Percentiles rank a stretch among this genome's conserved stretches.
These are phyloP conservation scores for Drosophila kanapiae DNA, from an alignment of 1,140 invertebrate genomes.

Conservation along the genomic window DNA sequence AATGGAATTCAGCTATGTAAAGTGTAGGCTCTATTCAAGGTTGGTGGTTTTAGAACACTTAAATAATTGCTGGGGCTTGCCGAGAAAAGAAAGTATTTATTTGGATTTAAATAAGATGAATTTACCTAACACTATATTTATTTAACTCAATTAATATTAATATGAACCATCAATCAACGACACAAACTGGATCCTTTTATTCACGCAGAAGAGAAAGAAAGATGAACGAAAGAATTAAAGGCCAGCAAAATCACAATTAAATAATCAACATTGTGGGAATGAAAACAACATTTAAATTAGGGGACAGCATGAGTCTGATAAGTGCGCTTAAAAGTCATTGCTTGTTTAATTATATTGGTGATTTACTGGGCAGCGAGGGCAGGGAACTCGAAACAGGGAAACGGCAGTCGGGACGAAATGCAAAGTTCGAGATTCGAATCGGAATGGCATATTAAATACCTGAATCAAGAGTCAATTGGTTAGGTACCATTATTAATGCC, in stretches of 20 bases:
- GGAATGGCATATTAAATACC: slow-evolving; percentile 41
- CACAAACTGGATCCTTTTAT: slow-evolving; percentile 6
- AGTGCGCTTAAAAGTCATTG: slow-evolving; percentile 47
- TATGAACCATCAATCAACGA: not conserved
- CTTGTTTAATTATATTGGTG: slow-evolving; percentile 41
- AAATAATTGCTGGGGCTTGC: not conserved
- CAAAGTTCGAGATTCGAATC: slow-evolving; percentile 26
- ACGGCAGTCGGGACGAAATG: slow-evolving; percentile 10
- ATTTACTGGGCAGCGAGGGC: slow-evolving; percentile 21
- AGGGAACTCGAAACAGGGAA: slow-evolving; percentile 20
- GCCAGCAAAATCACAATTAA: slow-evolving; percentile 13
- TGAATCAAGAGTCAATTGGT: slow-evolving; percentile 26
- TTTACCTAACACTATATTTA: not conserved
- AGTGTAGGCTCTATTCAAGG: not conserved
- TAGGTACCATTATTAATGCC: slow-evolving; percentile 30
- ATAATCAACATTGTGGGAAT: slow-evolving; percentile 13
- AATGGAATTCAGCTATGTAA: not conserved
- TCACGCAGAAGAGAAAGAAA: not conserved
- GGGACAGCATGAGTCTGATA: slow-evolving; percentile 7
- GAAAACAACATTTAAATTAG: slow-evolving; percentile 23
- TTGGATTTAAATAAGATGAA: too few species aligned
- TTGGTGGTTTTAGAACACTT: not conserved
- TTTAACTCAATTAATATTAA: not conserved
- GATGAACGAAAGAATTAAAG: slow-evolving; percentile 15
- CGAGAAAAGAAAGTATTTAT: not conserved